Conservation (phyloP, 2,113 vertebrate species). For the Rafetus swinhoei region DNA sequence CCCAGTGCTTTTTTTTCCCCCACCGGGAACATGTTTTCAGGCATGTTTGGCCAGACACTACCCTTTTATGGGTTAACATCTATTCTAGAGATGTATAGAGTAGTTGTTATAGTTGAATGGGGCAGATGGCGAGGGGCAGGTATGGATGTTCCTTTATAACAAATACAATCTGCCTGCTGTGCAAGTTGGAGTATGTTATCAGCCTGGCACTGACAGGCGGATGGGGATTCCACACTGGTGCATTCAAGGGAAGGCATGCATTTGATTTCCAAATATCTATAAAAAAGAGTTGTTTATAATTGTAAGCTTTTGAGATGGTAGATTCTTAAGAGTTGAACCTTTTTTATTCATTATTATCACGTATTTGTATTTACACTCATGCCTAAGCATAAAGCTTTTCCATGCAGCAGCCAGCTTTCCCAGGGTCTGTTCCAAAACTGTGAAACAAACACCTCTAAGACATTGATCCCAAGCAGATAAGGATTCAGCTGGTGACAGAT, state of each 20-base stretch:
- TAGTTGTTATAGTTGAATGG: neutral
- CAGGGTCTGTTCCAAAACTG: too few relatives aligned
- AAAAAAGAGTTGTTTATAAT: neutral
- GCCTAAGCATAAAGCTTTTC: neutral
- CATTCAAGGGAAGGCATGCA: neutral
- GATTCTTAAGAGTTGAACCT: neutral
- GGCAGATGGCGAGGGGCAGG: neutral
- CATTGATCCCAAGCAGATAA: too few relatives aligned
- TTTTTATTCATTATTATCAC: neutral
- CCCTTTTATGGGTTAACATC: neutral
- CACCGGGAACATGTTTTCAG: neutral
- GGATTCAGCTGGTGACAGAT: too few relatives aligned
- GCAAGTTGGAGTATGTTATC: neutral
- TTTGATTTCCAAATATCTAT: neutral
- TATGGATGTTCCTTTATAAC: rapidly evolving
- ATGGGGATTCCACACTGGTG: neutral
- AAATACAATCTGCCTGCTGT: neutral
- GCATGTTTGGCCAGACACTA: neutral
- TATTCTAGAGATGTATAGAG: neutral
- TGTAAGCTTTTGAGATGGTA: neutral
- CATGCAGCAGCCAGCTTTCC: too few relatives aligned
- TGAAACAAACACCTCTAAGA: too few relatives aligned
- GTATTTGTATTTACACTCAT: neutral
- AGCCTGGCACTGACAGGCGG: neutral
- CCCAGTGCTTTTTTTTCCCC: neutral